A percentile compares a stretch with the other conserved stretches of the same genome.
These are phyloP conservation scores for Bacillus rossius DNA, from an alignment of 1,140 invertebrate species.

Conservation along the genomic window DNA sequence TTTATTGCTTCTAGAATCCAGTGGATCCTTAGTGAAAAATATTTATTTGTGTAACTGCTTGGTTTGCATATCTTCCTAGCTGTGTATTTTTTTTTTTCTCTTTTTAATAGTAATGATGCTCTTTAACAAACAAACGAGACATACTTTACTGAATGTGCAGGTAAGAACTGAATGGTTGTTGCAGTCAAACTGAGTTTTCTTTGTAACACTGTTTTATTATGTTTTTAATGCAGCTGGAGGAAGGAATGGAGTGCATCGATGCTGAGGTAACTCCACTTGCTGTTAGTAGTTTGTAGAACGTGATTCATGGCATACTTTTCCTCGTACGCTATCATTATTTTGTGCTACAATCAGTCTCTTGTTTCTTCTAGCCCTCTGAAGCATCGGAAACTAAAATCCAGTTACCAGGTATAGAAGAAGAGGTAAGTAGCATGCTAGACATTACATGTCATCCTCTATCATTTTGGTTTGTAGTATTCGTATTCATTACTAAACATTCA, in stretches of 20 bases:
- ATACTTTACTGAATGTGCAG: too few relatives aligned
- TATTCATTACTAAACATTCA: too few relatives aligned
- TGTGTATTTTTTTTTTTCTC: too few relatives aligned
- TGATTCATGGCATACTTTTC: background rate
- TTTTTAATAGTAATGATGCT: too few relatives aligned
- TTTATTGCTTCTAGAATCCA: too few relatives aligned
- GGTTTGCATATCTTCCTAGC: too few relatives aligned
- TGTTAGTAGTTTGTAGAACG: background rate
- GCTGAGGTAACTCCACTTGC: conserved; percentile 47
- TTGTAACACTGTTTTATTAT: background rate
- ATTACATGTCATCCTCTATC: too few relatives aligned
- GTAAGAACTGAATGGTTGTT: background rate
- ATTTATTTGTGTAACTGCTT: too few relatives aligned
- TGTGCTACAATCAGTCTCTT: background rate
- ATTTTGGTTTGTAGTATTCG: too few relatives aligned
- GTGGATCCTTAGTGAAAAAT: too few relatives aligned
- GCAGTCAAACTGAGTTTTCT: background rate
- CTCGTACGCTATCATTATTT: conserved; percentile 1
- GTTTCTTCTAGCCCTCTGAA: conserved; percentile 58
- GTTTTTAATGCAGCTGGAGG: conserved; percentile 46
- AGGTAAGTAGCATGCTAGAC: conserved; percentile 35
- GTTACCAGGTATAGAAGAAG: conserved; percentile 62
- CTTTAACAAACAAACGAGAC: too few relatives aligned
- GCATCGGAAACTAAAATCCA: conserved; percentile 70
- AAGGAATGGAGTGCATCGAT: conserved; percentile 56